Evolutionary conservation across 37 sponge, comb jelly and placozoan genomes (phyloP), one percentile per base, ranked within the genome.

Genomic region (Tethya wilhelma): DNA sequence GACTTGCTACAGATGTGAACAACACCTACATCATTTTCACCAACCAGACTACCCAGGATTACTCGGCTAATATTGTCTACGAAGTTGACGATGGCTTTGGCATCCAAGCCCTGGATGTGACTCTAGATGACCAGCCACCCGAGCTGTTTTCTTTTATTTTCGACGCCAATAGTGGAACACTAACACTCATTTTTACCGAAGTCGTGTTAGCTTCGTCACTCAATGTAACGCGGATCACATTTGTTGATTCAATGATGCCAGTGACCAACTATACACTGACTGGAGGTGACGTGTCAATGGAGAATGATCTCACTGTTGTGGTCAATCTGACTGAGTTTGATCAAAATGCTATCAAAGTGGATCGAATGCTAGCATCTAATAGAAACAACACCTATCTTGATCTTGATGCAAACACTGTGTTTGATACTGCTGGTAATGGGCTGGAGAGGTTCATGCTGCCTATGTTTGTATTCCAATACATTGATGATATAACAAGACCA

Each of bases 401-500:
- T 20, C 49, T 90, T 32, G 56, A 71, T 37, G 62, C 25, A 29
- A 78, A 90, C 59, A 84, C 85, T 44, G 80, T 94, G 1, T 75
- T 45, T 78, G 93, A 92, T 53, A 92, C 93, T 28, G 68, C 81
- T 76, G 81, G 81, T 31, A 92, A 87, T 80, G 89, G 79, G 19
- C 77, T 79, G 25, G 1, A 64, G 1, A 71, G 28, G 11, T 73
- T 84, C 53, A 53, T 17, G 4, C 41, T 23, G 56, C 90, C 93
- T 30, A 56, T 63, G 34, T n/a, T 38, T 8, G 73, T 81, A 25
- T 14, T 39, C 37, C 23, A 29, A n/a, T 86, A 78, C 46, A 78
- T 87, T 23, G 56, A 56, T 37, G 97, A 96, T 59, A 81, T 88
- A 1, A 90, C 90, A 0, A 62, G 82, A 74, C 93, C 93, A n/a